phyloP scores from a whole-genome alignment of 2,888 invertebrate species.

The Candidula unifasciata region DNA sequence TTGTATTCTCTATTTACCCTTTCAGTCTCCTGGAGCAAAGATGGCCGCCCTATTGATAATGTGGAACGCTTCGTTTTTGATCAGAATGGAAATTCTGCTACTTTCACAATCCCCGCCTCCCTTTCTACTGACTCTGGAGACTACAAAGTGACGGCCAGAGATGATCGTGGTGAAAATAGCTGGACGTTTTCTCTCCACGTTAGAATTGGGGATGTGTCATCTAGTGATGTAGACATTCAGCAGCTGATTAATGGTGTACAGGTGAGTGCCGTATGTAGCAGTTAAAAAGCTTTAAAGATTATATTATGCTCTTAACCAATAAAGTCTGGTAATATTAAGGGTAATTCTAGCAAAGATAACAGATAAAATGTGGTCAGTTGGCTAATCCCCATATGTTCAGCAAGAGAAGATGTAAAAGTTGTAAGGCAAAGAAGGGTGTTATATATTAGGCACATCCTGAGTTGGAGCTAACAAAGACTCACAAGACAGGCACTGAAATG shows the following conservation, averaged over 20 bases:
- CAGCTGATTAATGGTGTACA: slow-evolving; percentile 55
- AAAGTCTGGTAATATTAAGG: no score
- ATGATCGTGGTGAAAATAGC: slow-evolving; percentile 62
- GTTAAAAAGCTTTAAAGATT: background rate
- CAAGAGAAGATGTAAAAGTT: no score
- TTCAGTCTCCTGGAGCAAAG: slow-evolving; percentile 71
- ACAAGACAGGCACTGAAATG: no score
- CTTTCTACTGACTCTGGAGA: slow-evolving; percentile 71
- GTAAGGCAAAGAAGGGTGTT: no score
- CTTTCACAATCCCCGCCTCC: slow-evolving; percentile 70
- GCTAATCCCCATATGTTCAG: no score
- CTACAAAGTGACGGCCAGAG: slow-evolving; percentile 66
- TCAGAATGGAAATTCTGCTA: slow-evolving; percentile 61
- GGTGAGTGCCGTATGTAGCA: slow-evolving; percentile 35
- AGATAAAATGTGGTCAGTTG: no score
- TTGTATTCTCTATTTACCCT: background rate
- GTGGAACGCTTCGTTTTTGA: slow-evolving; percentile 67
- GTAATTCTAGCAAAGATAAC: no score
- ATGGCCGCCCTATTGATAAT: slow-evolving; percentile 63
- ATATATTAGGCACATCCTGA: no score
- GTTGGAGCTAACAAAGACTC: no score
- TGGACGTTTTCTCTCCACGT: slow-evolving; percentile 71
- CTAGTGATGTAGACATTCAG: slow-evolving; percentile 64
- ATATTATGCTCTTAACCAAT: background rate
- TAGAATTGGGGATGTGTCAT: slow-evolving; percentile 62